A percentile compares a stretch with the other conserved stretches of the same genome.
These are phyloP conservation scores for Esox lucius DNA, from an alignment of 2,797 vertebrate species.

Conservation along the genomic window DNA sequence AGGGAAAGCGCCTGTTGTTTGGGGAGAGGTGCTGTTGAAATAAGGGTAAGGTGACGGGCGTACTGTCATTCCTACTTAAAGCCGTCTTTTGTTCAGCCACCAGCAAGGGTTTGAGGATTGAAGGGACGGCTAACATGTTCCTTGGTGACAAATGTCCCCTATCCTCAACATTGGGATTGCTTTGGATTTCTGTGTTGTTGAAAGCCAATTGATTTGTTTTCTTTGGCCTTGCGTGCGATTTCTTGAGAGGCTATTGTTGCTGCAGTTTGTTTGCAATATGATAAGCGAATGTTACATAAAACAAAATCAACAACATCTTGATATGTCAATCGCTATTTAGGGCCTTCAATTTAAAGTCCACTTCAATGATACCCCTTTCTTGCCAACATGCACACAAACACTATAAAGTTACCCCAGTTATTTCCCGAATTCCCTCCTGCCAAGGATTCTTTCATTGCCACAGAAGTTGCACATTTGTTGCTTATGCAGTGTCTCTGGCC, in stretches of 20 bases:
- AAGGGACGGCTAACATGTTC: constrained; percentile 37
- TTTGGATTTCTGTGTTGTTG: constrained; percentile 5
- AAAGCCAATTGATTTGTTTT: constrained; percentile 45
- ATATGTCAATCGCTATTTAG: neutral
- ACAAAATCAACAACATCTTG: neutral
- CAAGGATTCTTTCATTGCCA: constrained; percentile 1
- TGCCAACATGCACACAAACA: constrained; percentile 3
- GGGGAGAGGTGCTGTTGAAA: constrained; percentile 43
- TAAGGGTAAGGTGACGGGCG: constrained; percentile 5
- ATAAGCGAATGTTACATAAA: constrained; percentile 4
- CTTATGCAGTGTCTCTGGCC: neutral
- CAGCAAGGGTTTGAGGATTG: constrained; percentile 34
- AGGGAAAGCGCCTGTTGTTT: constrained; percentile 46
- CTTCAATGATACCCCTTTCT: neutral
- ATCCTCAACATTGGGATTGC: constrained; percentile 31
- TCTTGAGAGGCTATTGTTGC: constrained; percentile 40
- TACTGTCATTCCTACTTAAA: constrained; percentile 32
- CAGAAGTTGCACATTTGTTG: constrained; percentile 11
- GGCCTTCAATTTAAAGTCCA: neutral
- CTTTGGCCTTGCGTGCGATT: constrained; percentile 56
- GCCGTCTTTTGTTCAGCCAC: constrained; percentile 45
- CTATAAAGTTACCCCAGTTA: neutral
- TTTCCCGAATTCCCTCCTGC: neutral
- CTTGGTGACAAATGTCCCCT: constrained; percentile 59
- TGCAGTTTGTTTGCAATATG: constrained; percentile 18